Evolutionary conservation across 2,113 vertebrate genomes (phyloP), one percentile per base, ranked within the genome.

Genomic region (Prunella fulvescens): DNA sequence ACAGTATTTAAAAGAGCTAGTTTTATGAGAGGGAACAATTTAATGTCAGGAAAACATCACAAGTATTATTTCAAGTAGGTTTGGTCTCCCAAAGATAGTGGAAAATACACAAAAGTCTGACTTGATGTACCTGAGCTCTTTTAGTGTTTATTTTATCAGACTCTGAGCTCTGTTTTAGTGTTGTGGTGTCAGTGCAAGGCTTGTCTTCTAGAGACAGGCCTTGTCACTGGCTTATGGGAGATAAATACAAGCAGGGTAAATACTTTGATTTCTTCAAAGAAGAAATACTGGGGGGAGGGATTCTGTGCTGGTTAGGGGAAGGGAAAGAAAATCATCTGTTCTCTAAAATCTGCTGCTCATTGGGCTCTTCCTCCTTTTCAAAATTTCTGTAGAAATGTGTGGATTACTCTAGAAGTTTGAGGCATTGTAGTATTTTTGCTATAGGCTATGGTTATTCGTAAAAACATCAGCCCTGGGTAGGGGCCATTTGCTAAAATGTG

Each of bases 151-250:
- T 76, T 92, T 81, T 82, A 24, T 31, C 6, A 26, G 31, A 65
- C 17, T 56, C 5, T 0, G 0, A 91, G 3, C 31, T 71, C 14
- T 4, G 0, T 50, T 47, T 45, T 48, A 56, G 15, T 62, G 19
- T 51, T 83, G 39, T 60, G 40, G 10, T 62, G 71, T 26, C 37
- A 57, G 7, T 2, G 3, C 3, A 12, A 51, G 10, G 20, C 20
- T 77, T 57, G 19, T 83, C 53, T 65, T 65, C 17, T 69, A 61
- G 42, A 77, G 5, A 16, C 33, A 40, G 58, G 16, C 22, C 42
- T 85, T 94, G 18, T 6, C 33, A 50, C 18, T 78, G 29, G 5
- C 18, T 58, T 35, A 8, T 14, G 10, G 35, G 44, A 66, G 31
- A 25, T 44, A 66, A 54, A 44, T 39, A 15, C 4, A 70, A 62